Evolutionary conservation across 64 coral and sea anemone genomes (phyloP).

Genomic region (Cladopsammia gracilis): DNA sequence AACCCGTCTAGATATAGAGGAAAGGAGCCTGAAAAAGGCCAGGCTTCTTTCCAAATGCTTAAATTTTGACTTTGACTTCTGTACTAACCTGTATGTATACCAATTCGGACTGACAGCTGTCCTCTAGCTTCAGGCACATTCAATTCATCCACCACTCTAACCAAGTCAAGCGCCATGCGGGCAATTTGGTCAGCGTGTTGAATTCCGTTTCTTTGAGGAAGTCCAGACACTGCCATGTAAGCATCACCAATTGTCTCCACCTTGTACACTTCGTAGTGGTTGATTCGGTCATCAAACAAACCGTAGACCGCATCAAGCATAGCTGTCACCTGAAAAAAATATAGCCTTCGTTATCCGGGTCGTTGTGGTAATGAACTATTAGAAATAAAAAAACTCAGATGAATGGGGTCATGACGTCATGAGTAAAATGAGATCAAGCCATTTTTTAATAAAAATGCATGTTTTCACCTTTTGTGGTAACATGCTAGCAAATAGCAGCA

Average conservation of each 20-base stretch:
- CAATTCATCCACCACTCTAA: background rate
- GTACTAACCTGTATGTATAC: background rate
- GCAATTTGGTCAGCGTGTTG: conserved; percentile 59
- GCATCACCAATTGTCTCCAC: conserved; percentile 81
- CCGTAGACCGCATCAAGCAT: conserved; percentile 28
- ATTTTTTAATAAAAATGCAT: too few relatives aligned
- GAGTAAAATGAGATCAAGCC: too few relatives aligned
- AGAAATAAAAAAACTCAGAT: background rate
- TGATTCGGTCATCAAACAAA: conserved; percentile 55
- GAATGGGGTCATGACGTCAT: too few relatives aligned
- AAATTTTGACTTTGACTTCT: too few relatives aligned
- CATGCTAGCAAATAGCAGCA: too few relatives aligned
- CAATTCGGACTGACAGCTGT: conserved; percentile 33
- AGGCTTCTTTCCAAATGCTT: too few relatives aligned
- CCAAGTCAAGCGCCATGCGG: conserved; percentile 58
- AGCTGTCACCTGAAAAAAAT: background rate
- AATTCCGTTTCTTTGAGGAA: conserved; percentile 45
- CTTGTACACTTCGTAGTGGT: conserved; percentile 69
- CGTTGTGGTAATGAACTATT: background rate
- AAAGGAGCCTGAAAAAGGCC: too few relatives aligned
- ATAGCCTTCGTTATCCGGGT: too few relatives aligned
- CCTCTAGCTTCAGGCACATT: background rate
- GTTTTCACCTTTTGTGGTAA: too few relatives aligned
- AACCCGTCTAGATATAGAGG: too few relatives aligned
- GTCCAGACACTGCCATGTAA: conserved; percentile 64